Conservation (phyloP, 2,888 invertebrate genomes). For the Tenthredo notha region DNA sequence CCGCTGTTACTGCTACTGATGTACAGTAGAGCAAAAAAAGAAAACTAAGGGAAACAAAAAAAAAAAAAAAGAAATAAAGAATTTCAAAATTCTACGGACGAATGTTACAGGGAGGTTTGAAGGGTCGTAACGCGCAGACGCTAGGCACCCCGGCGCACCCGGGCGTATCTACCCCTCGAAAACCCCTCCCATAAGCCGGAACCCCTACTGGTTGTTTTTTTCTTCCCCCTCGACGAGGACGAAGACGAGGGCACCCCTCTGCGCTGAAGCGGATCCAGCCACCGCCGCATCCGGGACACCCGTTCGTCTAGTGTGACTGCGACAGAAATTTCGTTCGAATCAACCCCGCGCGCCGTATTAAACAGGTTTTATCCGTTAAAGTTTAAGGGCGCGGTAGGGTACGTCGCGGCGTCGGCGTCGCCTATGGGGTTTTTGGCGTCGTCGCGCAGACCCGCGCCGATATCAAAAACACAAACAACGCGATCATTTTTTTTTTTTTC, state of each 20-base stretch:
- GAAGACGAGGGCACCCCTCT: constrained; percentile 4
- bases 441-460: background rate
- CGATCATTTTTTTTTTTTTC: background rate
- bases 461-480: background rate
- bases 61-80: too few relatives aligned
- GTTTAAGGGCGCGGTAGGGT: constrained; percentile 41
- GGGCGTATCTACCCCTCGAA: constrained; percentile 44
- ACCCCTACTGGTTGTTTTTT: constrained; percentile 13
- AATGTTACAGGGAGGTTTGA: background rate
- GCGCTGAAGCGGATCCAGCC: constrained; percentile 35
- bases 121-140: constrained; percentile 32
- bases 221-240: background rate
- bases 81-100: background rate
- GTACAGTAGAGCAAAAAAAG: background rate
- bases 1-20: background rate
- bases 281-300: constrained; percentile 44
- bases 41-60: too few relatives aligned
- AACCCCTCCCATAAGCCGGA: constrained; percentile 42
- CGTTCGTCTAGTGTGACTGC: constrained; percentile 41
- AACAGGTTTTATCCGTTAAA: constrained; percentile 15
- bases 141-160: constrained; percentile 22
- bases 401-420: background rate
- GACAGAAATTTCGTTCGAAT: constrained; percentile 39
- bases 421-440: background rate
- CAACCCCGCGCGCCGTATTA: constrained; percentile 7